Base-by-base conservation (phyloP, 2,113 vertebrate species). In the Tyto alba region DNA sequence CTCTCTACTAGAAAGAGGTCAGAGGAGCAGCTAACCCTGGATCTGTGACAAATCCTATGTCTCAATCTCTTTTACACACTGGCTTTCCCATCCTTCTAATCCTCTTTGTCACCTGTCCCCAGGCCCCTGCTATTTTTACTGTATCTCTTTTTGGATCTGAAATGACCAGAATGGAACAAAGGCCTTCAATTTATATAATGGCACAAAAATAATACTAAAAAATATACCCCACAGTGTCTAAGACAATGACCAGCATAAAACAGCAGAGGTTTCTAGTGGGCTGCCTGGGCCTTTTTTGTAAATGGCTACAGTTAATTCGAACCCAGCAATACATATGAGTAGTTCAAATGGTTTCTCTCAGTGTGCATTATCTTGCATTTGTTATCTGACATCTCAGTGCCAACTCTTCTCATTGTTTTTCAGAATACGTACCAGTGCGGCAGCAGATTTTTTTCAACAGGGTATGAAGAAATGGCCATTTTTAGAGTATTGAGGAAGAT, bases 91-190 rank as follows among this genome's bases (percentile, higher is more conserved):
- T 87, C 64, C 22, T n/a, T 95, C 66, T 96, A 94, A 96, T 96
- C 87, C 66, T 91, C 85, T 95, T 85, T 96, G 96, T 94, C 79
- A 90, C 85, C 89, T 92, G 71, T 94, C 90, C 75, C 91, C 75
- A 90, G 80, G 77, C 95, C 69, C 72, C 80, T 77, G 84, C 69
- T 96, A 89, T 96, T 96, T 95, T 93, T 93, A 62, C 16, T 2
- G 0, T 83, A 79, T 76, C 76, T 85, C 85, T 94, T 95, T 85
- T 85, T 32, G 10, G 25, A 82, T 80, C 79, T 92, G 81, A 93
- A 93, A 90, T 76, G 66, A 84, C 40, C 48, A 89, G 48, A 86
- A 83, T 69, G 88, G 71, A 93, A 56, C 18, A 93, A 91, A 84
- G 29, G 32, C 47, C 92, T 95, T 92, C 78, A 67, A 78, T 89